A percentile compares a stretch with the other conserved stretches of the same genome.
Evolutionary conservation across 2,888 invertebrate genomes (phyloP).

Genomic region (Escarpia spicata): DNA sequence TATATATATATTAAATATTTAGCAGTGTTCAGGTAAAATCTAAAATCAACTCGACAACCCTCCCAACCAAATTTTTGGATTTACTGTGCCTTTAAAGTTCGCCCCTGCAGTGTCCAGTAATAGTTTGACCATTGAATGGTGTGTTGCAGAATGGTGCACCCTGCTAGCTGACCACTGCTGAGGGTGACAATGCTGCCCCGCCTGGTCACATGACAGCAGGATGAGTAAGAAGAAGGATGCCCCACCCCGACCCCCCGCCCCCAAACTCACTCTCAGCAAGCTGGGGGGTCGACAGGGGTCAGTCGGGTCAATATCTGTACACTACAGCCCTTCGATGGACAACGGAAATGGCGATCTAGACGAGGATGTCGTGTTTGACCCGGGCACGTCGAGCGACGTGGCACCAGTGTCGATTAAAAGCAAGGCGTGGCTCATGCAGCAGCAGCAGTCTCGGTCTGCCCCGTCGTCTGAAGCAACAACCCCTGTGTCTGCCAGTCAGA

Average conservation of each 20-base stretch:
- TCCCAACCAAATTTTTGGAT: not conserved
- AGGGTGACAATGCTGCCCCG: too few species aligned
- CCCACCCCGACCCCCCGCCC: not conserved
- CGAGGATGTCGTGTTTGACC: not conserved
- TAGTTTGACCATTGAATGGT: not conserved
- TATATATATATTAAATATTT: too few species aligned
- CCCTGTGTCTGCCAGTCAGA: not conserved
- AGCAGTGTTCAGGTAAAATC: too few species aligned
- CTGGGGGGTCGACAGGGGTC: not conserved
- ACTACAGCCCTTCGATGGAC: not conserved
- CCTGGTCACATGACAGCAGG: not conserved
- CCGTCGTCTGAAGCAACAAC: not conserved
- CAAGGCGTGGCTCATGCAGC: not conserved
- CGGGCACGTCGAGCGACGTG: not conserved
- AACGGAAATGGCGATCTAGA: not conserved
- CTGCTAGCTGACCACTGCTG: not conserved
- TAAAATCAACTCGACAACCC: too few species aligned
- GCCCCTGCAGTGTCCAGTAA: not conserved
- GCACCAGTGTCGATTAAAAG: not conserved
- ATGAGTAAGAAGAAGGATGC: slow-evolving; percentile 12
- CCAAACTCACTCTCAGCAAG: not conserved
- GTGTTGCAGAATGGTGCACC: not conserved
- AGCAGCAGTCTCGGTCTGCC: not conserved
- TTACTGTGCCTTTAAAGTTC: not conserved
- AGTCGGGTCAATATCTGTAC: not conserved